Evolutionary conservation across 2,113 vertebrate genomes (phyloP), one percentile per base, ranked within the genome.

Genomic region (Gopherus evgoodei): DNA sequence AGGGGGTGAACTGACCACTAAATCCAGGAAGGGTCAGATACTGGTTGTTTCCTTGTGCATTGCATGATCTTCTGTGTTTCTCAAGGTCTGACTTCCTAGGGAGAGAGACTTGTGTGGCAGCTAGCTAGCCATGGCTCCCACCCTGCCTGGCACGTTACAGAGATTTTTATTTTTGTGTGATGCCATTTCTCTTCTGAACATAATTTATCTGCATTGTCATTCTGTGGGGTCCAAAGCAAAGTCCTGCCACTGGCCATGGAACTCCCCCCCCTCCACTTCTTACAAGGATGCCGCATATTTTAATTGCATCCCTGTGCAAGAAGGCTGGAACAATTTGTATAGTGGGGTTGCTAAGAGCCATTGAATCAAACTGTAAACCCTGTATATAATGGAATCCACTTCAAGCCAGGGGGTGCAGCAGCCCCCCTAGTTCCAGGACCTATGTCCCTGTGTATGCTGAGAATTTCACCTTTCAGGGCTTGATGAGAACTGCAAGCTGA

Each of bases 61-160:
- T 82, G 90, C 81, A 29, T 89, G 81, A 86, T 59, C 93, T 94
- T 96, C 91, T 88, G 92, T 95, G 92, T 94, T 91, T 69, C 88
- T 90, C 88, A 86, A 96, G 93, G 88, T 91, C 90, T 90, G 57
- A 93, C 87, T 93, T 84, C 90, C 93, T 6, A 5, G 81, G 81
- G 86, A 78, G 57, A 10, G 78, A 5, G 59, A 65, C 29, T 35
- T 11, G 25, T 1, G 56, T 72, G 86, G 91, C 87, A 38, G 81
- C 75, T 10, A 21, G 81, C 84, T 81, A 85, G 93, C 27, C 16
- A 3, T 19, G 19, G 88, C 76, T 95, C 89, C 76, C 72, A 2
- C 42, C 59, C 72, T 87, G 91, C 85, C 65, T 1, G 29, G 5
- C 8, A 57, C 11, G 82, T 78, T n/a, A 2, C 31, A 10, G 91